Percentiles rank a stretch among this genome's conserved stretches.
phyloP scores from a whole-genome alignment of 2,888 invertebrate genomes.

The Aelia acuminata region DNA sequence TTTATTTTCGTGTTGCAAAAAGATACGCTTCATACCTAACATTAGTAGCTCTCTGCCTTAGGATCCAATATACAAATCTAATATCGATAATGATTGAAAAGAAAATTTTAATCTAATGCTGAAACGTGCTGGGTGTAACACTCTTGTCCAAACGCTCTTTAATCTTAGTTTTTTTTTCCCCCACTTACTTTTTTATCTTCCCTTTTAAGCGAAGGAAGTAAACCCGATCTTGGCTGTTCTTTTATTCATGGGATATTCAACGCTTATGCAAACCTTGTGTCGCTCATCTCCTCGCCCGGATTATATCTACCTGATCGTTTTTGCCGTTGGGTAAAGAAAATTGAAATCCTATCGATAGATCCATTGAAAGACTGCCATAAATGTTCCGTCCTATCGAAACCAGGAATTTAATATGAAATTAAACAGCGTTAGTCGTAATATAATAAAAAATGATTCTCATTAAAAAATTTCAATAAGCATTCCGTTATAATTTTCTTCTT shows the following conservation, averaged over 20 bases:
- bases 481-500: too few relatives aligned
- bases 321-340: background rate
- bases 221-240: background rate
- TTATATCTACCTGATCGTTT: background rate
- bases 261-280: slow-evolving; percentile 31
- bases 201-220: slow-evolving; percentile 3
- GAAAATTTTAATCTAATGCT: background rate
- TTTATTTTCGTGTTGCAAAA: too few relatives aligned
- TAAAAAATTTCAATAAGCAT: too few relatives aligned
- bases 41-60: too few relatives aligned
- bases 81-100: too few relatives aligned
- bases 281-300: background rate
- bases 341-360: background rate
- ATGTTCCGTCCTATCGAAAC: too few relatives aligned
- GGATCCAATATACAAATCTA: too few relatives aligned
- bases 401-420: too few relatives aligned
- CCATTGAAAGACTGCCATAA: background rate
- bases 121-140: background rate
- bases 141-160: background rate
- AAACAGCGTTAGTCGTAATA: too few relatives aligned
- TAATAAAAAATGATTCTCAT: too few relatives aligned
- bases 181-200: background rate
- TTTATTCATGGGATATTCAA: slow-evolving; percentile 37
- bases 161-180: background rate
- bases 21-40: too few relatives aligned